Evolutionary conservation across 2,113 vertebrate species (phyloP).

Genomic region (Pandion haliaetus): DNA sequence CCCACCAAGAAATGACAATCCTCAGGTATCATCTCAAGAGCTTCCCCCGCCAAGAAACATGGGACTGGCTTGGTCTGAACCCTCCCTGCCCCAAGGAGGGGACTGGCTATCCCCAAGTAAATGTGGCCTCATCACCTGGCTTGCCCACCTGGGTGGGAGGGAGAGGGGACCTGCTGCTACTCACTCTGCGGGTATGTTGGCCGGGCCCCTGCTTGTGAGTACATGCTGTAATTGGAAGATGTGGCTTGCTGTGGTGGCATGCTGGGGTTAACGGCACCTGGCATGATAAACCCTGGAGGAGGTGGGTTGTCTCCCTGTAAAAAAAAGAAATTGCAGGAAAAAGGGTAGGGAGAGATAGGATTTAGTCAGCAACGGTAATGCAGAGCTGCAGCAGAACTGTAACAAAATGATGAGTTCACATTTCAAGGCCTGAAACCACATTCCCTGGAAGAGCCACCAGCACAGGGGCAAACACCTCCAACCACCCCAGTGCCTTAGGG

Average conservation of each 20-base stretch:
- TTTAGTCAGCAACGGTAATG: neutral
- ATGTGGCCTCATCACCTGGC: too few relatives aligned
- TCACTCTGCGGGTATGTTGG: slow-evolving; percentile 85
- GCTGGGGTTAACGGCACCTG: slow-evolving; percentile 60
- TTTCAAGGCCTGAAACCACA: neutral
- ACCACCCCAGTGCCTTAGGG: neutral
- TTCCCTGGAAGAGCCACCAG: neutral
- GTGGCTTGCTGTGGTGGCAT: slow-evolving; percentile 44
- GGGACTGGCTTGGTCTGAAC: neutral
- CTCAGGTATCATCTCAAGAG: neutral
- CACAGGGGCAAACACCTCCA: neutral
- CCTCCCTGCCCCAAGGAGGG: neutral
- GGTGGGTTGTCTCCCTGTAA: slow-evolving; percentile 82
- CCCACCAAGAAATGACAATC: neutral
- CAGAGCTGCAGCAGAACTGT: neutral
- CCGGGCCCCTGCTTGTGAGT: slow-evolving; percentile 57
- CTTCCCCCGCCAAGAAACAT: neutral
- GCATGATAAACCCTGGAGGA: slow-evolving; percentile 79
- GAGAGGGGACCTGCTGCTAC: slow-evolving; percentile 46
- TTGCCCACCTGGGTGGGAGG: neutral
- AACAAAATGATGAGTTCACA: neutral
- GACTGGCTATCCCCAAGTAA: neutral
- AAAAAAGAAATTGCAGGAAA: slow-evolving; percentile 19
- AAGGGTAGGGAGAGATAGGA: neutral
- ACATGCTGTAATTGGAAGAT: slow-evolving; percentile 75